Percentiles rank a stretch among this genome's conserved stretches.
phyloP scores from a whole-genome alignment of 2,797 vertebrate genomes.

The Argya squamiceps region DNA sequence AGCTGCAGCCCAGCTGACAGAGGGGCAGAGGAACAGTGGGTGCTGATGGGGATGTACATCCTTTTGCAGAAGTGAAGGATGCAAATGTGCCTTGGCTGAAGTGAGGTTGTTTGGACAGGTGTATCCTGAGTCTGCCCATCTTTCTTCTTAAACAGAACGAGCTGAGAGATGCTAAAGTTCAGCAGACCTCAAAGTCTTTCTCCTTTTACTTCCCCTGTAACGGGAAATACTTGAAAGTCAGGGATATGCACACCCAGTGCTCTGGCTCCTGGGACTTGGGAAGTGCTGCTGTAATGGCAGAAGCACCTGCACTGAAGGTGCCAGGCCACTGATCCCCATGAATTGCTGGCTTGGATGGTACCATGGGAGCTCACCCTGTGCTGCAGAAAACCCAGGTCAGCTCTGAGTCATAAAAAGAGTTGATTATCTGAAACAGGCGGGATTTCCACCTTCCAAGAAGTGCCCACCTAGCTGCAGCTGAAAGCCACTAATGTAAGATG shows the following conservation, averaged over 20 bases:
- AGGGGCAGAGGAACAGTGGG: neutral
- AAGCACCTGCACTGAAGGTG: neutral
- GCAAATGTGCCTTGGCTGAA: neutral
- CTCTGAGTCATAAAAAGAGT: slow-evolving; percentile 27
- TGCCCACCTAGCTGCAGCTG: slow-evolving; percentile 47
- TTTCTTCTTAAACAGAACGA: neutral
- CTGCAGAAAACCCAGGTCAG: neutral
- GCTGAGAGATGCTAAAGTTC: neutral
- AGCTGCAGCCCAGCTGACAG: neutral
- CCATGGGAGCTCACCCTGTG: neutral
- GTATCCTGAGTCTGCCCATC: neutral
- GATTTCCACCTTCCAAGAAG: slow-evolving; percentile 65
- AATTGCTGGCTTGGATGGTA: neutral
- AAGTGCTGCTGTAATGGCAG: neutral
- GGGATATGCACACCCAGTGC: neutral
- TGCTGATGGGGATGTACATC: rapidly evolving
- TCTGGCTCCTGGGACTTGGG: neutral
- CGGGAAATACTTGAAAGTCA: neutral
- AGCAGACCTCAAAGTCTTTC: neutral
- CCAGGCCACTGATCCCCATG: neutral
- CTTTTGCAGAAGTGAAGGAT: neutral
- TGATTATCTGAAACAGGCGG: neutral
- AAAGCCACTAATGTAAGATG: slow-evolving; percentile 64
- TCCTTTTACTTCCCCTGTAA: neutral
- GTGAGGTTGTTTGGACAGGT: neutral